These are phyloP conservation scores for Rhabditoides inermis DNA, from an alignment of 2,888 invertebrate genomes.

Conservation along the genomic window DNA sequence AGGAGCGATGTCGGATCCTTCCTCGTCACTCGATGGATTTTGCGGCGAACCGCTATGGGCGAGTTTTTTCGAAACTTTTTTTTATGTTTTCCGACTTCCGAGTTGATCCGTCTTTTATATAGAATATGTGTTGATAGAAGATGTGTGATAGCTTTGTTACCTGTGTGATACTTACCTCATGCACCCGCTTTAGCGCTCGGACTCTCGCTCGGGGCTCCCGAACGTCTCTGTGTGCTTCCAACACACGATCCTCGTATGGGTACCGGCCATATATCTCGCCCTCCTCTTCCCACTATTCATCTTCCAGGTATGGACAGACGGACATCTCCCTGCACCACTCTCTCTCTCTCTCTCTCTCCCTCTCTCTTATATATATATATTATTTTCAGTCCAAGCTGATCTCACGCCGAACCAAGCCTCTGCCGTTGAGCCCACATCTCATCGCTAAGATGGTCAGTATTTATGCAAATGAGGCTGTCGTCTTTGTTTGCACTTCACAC, in stretches of 20 bases:
- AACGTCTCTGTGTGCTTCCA: constrained; percentile 42
- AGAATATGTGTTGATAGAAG: too few species aligned
- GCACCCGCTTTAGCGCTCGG: too few species aligned
- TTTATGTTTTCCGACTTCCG: too few species aligned
- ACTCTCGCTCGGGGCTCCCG: constrained; percentile 37
- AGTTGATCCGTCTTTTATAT: too few species aligned
- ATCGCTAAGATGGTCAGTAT: constrained; percentile 23
- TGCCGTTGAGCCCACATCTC: constrained; percentile 18
- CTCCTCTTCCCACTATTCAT: constrained; percentile 14
- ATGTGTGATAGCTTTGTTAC: too few species aligned
- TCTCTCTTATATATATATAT: constrained; percentile 23
- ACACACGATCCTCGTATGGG: constrained; percentile 45
- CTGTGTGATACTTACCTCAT: too few species aligned
- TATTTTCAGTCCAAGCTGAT: constrained; percentile 17
- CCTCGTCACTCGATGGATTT: too few species aligned
- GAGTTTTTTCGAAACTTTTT: too few species aligned
- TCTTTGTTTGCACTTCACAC: too few species aligned
- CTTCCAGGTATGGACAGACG: background rate
- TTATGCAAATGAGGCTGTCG: too few species aligned
- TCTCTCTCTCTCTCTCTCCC: background rate
- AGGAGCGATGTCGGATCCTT: too few species aligned
- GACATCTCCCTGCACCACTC: background rate
- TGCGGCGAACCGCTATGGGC: too few species aligned
- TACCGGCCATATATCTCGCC: constrained; percentile 24
- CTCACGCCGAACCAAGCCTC: constrained; percentile 12